Percentiles rank a stretch among this genome's conserved stretches.
Conservation (phyloP, 2,888 invertebrate genomes). For the Glyphotaelius pellucidus region DNA sequence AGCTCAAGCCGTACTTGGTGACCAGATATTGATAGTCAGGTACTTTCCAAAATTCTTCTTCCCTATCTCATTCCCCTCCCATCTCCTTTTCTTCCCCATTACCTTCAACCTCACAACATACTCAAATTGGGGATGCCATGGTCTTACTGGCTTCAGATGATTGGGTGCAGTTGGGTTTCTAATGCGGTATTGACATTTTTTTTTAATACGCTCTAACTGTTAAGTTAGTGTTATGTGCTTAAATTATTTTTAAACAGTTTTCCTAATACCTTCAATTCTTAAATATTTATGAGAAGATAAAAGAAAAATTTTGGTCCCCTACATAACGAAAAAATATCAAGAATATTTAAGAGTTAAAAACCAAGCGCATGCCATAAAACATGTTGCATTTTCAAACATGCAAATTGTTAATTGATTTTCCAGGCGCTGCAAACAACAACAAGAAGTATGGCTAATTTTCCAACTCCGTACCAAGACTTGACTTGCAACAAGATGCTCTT, state of each 20-base stretch:
- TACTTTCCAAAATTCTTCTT: too few relatives aligned
- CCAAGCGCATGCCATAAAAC: background rate
- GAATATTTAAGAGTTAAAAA: background rate
- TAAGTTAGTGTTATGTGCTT: too few relatives aligned
- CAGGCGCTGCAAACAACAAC: background rate
- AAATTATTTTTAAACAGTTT: background rate
- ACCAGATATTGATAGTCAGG: too few relatives aligned
- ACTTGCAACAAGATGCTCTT: conserved; percentile 29
- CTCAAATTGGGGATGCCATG: too few relatives aligned
- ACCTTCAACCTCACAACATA: too few relatives aligned
- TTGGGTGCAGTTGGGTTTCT: too few relatives aligned
- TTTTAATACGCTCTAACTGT: too few relatives aligned
- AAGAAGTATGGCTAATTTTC: conserved; percentile 40
- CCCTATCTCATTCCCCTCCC: too few relatives aligned
- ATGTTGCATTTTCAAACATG: background rate
- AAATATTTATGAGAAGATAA: background rate
- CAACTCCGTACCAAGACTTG: background rate
- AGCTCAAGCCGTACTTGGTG: too few relatives aligned
- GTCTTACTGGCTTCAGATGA: too few relatives aligned
- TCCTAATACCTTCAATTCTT: background rate
- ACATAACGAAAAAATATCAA: background rate
- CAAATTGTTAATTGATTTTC: background rate
- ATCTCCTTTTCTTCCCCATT: too few relatives aligned
- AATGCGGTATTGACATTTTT: too few relatives aligned
- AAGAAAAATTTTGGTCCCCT: background rate